Evolutionary conservation across 2,888 invertebrate genomes (phyloP), one percentile per base, ranked within the genome.

Genomic region (Notodonta ziczac): DNA sequence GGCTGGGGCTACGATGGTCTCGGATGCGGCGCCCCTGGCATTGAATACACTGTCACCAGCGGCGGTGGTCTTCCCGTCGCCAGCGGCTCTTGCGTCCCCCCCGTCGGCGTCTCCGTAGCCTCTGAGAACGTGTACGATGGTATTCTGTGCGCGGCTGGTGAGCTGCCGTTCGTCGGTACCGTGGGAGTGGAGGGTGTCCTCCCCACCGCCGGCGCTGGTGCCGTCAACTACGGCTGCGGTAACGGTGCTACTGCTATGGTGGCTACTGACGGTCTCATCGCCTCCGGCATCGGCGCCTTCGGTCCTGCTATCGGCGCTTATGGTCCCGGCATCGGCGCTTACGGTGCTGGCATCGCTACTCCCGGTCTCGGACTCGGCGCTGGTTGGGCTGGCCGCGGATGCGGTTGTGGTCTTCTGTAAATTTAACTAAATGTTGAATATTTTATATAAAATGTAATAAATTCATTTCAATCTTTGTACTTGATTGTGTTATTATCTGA

Each of bases 121-220:
- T 81, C 84, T 16, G 83, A 83, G 52, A 85, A 85, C 60, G 67
- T 70, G 0, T 77, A 81, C 51, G 83, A 81, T 61, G 85, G 85
- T 7, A 60, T 73, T 9, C 61, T 85, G 2, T 57, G 62, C 2
- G 79, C 82, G 0, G 65, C 69, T n/a, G 85, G 84, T 39, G 70
- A 77, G 48, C 62, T 84, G 35, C 84, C 82, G 4, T 81, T 82
- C 78, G 58, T 81, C 2, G 80, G 80, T 5, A 73, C 81, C 9
- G 82, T 82, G 0, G 78, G 65, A 9, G 50, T 86, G 12, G 83
- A 85, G 48, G 85, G 85, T 5, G 63, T 69, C 5, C 61, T 86
- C 1, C 81, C 85, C 5, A 80, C 84, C 0, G 70, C 74, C 53
- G 87, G 87, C 0, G 62, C 78, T n/a, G 84, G 83, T 13, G 66